These are phyloP conservation scores for Aphrocallistes beatrix DNA, from an alignment of 37 sponge, comb jelly and placozoan species.

Conservation along the genomic window DNA sequence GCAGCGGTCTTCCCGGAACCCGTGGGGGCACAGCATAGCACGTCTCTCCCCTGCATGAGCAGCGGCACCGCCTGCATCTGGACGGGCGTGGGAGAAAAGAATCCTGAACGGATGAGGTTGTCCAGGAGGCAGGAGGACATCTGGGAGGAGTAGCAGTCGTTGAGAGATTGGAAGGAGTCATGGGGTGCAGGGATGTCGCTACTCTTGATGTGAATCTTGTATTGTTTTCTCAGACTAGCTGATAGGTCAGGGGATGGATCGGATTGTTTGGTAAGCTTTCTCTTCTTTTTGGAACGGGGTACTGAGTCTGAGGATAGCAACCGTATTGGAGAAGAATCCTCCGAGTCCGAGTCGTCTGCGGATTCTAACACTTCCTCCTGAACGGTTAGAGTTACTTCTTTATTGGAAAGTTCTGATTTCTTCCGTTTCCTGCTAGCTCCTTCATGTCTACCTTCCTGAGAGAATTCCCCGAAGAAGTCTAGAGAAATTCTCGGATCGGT, in stretches of 20 bases:
- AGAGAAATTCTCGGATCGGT: slow-evolving; percentile 27
- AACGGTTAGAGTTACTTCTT: background rate
- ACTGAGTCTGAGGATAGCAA: background rate
- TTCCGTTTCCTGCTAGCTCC: background rate
- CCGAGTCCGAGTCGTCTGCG: background rate
- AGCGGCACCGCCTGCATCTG: slow-evolving; percentile 50
- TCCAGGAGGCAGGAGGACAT: slow-evolving; percentile 20
- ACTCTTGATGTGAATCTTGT: background rate
- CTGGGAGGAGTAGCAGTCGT: background rate
- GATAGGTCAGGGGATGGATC: background rate
- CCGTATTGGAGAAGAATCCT: background rate
- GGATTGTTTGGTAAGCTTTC: background rate
- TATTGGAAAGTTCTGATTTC: too few relatives aligned
- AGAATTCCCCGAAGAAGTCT: slow-evolving; percentile 67
- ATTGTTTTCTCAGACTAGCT: background rate
- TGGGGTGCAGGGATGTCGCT: background rate
- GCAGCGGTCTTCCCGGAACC: slow-evolving; percentile 92
- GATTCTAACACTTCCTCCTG: background rate
- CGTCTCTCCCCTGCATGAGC: slow-evolving; percentile 58
- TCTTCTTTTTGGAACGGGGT: background rate
- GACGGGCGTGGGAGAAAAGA: slow-evolving; percentile 22
- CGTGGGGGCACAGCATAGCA: slow-evolving; percentile 90
- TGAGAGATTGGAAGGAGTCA: background rate
- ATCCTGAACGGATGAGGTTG: slow-evolving; percentile 21
- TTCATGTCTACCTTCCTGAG: background rate